Percentiles rank a stretch among this genome's conserved stretches.
Conservation (phyloP, 2,113 vertebrate genomes). For the Baryphthengus martii region DNA sequence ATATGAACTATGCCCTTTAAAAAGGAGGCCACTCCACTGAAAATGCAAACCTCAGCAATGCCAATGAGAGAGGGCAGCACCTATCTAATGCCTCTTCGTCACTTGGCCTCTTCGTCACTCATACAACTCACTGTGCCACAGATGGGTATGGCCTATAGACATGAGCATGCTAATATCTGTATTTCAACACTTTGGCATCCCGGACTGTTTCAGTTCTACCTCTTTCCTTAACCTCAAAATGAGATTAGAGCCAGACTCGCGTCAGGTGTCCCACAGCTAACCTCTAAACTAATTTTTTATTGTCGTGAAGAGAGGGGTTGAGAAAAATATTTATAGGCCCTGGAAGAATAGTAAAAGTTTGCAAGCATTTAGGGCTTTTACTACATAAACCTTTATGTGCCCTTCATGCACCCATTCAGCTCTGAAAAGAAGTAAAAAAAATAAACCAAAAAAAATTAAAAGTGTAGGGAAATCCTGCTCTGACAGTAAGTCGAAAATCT, state of each 20-base stretch:
- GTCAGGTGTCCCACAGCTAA: slow-evolving; percentile 51
- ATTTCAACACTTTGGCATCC: not conserved
- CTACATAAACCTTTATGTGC: slow-evolving; percentile 72
- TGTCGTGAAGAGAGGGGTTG: slow-evolving; percentile 62
- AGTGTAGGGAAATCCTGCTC: not conserved
- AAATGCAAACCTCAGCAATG: not conserved
- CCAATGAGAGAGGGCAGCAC: not conserved
- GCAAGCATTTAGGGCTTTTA: slow-evolving; percentile 70
- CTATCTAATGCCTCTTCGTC: not conserved
- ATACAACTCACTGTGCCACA: not conserved
- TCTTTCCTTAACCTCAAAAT: slow-evolving; percentile 3
- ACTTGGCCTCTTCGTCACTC: not conserved
- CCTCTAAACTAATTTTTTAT: slow-evolving; percentile 71
- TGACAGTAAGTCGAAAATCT: slow-evolving; percentile 44
- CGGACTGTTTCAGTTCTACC: not conserved
- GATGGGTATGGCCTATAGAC: not conserved
- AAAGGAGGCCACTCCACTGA: not conserved
- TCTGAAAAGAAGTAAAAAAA: slow-evolving; percentile 40
- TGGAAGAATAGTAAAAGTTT: slow-evolving; percentile 71
- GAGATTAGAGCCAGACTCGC: slow-evolving; percentile 26
- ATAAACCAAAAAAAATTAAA: slow-evolving; percentile 33
- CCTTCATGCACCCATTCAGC: slow-evolving; percentile 53
- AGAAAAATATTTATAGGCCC: slow-evolving; percentile 70
- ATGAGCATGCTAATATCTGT: not conserved
- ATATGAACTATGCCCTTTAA: not conserved